A percentile compares a stretch with the other conserved stretches of the same genome.
These are phyloP conservation scores for Stegodyphus dumicola DNA, from an alignment of 1,140 invertebrate species.

Conservation along the genomic window DNA sequence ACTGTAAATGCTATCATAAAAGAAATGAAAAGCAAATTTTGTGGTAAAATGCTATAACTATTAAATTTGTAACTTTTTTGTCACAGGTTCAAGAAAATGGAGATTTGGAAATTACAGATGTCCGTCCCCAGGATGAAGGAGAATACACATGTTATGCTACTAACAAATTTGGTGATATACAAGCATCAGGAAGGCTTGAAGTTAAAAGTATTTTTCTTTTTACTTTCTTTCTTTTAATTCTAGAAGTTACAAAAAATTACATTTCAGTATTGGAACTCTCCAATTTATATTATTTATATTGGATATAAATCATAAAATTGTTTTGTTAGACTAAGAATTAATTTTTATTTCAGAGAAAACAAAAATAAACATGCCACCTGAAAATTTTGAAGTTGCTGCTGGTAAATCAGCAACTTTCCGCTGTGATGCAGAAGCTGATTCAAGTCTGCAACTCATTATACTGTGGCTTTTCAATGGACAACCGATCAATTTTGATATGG, in stretches of 20 bases:
- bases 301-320: neutral
- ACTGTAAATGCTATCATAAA: too few relatives aligned
- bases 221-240: slow-evolving; percentile 7
- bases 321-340: neutral
- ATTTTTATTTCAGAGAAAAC: slow-evolving; percentile 76
- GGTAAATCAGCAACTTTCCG: slow-evolving; percentile 90
- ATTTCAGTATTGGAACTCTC: slow-evolving; percentile 72
- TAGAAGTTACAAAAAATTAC: slow-evolving; percentile 83
- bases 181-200: slow-evolving; percentile 79
- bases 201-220: slow-evolving; percentile 77
- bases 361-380: slow-evolving; percentile 84
- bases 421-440: slow-evolving; percentile 90
- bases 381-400: slow-evolving; percentile 90
- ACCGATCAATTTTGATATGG: slow-evolving; percentile 86
- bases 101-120: slow-evolving; percentile 85
- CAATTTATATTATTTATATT: neutral
- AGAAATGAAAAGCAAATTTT: neutral
- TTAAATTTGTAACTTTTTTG: neutral
- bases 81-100: slow-evolving; percentile 77
- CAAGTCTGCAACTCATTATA: slow-evolving; percentile 82
- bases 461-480: slow-evolving; percentile 89
- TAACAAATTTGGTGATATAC: slow-evolving; percentile 89
- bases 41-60: neutral
- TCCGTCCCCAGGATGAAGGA: slow-evolving; percentile 86
- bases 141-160: slow-evolving; percentile 90